Base-by-base conservation (phyloP, 92 coral and sea anemone species). In the Nematostella vectensis region DNA sequence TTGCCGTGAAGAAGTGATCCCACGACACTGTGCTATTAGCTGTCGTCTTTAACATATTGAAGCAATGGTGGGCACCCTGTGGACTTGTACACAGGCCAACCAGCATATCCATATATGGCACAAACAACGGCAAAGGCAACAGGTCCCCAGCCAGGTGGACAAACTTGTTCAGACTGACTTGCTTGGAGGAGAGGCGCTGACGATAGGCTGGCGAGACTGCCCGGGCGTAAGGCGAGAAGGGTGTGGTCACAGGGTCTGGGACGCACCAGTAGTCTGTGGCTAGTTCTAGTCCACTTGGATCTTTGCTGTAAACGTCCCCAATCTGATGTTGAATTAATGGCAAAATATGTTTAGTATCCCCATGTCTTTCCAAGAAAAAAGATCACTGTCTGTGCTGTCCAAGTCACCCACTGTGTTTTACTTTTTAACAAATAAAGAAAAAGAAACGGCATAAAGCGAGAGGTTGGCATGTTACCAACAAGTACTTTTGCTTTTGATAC, bases 1-100 rank as follows among this genome's bases (percentile, higher is more conserved):
- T 64, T 1, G 96, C 85, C 12, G 88, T 81, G 43, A 89, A 89
- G 81, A 85, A 89, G 69, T 89, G 96, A 49, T 86, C 95, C 96
- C 96, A 89, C 4, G 96, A 80, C 23, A 89, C 33, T 19, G 83
- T 73, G 13, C 72, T 79, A 54, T 89, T 89, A 11, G 95, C 85
- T 3, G 78, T 77, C 6, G 86, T 80, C 72, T 85, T 85, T 47
- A 89, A 80, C 58, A 89, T 68, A 54, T 89, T 89, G 47, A 85
- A 89, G 63, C 96, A 89, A 54, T 89, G 87, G 62, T 89, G 95
- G 38, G 89, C 96, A 28, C 85, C 84, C 69, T 79, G 89, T 45
- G 88, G 82, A 27, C 80, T 73, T 52, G 76, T 85, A 22, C 94
- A 59, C 65, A 89, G 60, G 15, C 96, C 96, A 52, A 59, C 76